phyloP scores from a whole-genome alignment of 2,888 invertebrate genomes.

The Slavum lentiscoides region DNA sequence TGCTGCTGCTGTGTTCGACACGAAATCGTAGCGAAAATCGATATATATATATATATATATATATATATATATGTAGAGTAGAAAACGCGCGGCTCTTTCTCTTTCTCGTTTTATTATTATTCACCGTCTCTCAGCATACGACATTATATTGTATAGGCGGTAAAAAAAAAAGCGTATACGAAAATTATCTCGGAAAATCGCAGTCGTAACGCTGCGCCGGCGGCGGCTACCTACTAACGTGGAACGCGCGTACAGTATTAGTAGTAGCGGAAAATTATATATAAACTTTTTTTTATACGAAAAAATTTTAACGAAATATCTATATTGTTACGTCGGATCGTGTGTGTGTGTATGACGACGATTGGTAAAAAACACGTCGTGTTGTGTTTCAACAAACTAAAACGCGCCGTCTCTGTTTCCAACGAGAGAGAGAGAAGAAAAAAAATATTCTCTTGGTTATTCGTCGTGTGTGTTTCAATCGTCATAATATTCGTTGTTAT shows the following conservation, averaged over 20 bases:
- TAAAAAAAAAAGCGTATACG: neutral
- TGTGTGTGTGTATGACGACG: neutral
- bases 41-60: conserved; percentile 3
- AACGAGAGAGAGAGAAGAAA: no score
- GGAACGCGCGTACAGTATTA: neutral
- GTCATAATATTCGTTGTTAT: neutral
- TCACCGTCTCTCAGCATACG: neutral
- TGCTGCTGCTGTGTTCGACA: neutral
- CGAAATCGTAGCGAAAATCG: conserved; percentile 35
- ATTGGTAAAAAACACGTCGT: neutral
- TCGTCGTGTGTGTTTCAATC: neutral
- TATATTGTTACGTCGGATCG: neutral
- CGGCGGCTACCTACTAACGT: no score
- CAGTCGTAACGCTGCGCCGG: no score
- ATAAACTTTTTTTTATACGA: no score
- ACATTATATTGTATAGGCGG: neutral
- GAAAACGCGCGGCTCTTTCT: conserved; percentile 14
- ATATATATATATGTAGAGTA: conserved; percentile 13
- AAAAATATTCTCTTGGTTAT: neutral
- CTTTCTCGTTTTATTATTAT: neutral
- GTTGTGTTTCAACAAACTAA: neutral
- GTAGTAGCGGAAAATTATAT: no score
- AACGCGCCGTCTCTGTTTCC: neutral
- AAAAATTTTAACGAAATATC: neutral
- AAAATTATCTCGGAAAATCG: neutral